Conservation (phyloP, 2,797 vertebrate genomes). For the Leptoclinus maculatus region DNA sequence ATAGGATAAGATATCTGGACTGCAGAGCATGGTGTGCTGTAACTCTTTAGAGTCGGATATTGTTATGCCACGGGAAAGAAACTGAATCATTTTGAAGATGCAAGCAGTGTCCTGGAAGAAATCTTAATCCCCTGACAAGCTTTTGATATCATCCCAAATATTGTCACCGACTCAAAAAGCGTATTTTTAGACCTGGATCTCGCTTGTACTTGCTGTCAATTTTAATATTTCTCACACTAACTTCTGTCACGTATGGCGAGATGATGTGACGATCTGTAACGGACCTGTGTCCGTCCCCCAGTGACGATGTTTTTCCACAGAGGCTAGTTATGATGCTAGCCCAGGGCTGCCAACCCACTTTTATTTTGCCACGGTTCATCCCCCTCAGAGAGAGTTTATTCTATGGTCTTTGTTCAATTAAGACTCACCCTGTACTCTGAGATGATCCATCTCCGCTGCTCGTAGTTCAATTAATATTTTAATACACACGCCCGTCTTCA, state of each 20-base stretch:
- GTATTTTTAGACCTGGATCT: slow-evolving; percentile 63
- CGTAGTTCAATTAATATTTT: slow-evolving; percentile 77
- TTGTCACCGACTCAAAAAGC: slow-evolving; percentile 59
- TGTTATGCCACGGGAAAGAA: slow-evolving; percentile 57
- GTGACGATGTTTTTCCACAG: slow-evolving; percentile 67
- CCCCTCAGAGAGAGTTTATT: slow-evolving; percentile 82
- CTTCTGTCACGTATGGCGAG: slow-evolving; percentile 25
- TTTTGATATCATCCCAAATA: slow-evolving; percentile 72
- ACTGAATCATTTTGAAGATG: slow-evolving; percentile 68
- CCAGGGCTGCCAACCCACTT: slow-evolving; percentile 83
- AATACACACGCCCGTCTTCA: slow-evolving; percentile 67
- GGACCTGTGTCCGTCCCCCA: slow-evolving; percentile 31
- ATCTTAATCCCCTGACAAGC: slow-evolving; percentile 74
- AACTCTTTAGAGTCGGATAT: slow-evolving; percentile 71
- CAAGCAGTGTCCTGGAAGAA: slow-evolving; percentile 74
- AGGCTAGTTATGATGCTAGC: slow-evolving; percentile 62
- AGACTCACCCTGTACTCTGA: slow-evolving; percentile 49
- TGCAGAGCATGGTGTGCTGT: slow-evolving; percentile 65
- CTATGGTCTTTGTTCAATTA: slow-evolving; percentile 87
- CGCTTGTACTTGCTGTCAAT: slow-evolving; percentile 60
- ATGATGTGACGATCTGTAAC: slow-evolving; percentile 37
- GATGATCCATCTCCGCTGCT: slow-evolving; percentile 58
- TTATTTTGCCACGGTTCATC: slow-evolving; percentile 86
- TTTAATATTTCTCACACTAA: slow-evolving; percentile 43
- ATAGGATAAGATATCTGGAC: slow-evolving; percentile 78